A percentile compares a stretch with the other conserved stretches of the same genome.
Evolutionary conservation across 1,140 invertebrate genomes (phyloP).

Genomic region (Sarcophaga bullata): DNA sequence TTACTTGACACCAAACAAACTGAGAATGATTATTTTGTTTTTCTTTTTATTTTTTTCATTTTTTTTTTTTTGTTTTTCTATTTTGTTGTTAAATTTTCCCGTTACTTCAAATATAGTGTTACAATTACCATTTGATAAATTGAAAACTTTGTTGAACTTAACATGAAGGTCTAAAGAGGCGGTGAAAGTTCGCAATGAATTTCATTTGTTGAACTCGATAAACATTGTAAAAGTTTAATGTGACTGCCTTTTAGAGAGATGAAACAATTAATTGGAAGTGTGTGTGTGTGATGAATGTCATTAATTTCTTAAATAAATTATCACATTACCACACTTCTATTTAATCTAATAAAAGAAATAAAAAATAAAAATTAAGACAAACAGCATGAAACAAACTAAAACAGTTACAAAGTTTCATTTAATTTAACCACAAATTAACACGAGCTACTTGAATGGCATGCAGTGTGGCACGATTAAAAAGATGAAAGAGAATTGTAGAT

Average conservation of each 20-base stretch:
- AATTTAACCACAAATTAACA: background rate
- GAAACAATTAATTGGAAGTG: background rate
- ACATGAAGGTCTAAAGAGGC: too few relatives aligned
- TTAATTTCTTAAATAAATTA: constrained; percentile 12
- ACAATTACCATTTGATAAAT: too few relatives aligned
- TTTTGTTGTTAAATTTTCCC: too few relatives aligned
- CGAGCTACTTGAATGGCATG: background rate
- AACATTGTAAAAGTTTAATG: background rate
- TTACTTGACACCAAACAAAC: too few relatives aligned
- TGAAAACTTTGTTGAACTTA: too few relatives aligned
- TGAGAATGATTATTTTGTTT: too few relatives aligned
- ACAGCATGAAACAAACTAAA: background rate
- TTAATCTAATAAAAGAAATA: background rate
- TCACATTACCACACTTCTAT: background rate
- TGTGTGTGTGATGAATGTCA: background rate
- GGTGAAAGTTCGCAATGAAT: background rate
- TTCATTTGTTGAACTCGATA: background rate
- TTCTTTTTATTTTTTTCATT: too few relatives aligned
- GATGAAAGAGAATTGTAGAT: too few relatives aligned
- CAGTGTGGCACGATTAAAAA: background rate
- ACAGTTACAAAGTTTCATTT: too few relatives aligned
- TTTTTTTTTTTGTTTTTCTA: too few relatives aligned
- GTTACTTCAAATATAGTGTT: too few relatives aligned
- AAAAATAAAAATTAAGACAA: background rate
- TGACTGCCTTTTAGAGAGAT: background rate